Base-by-base conservation (phyloP, 2,113 vertebrate genomes). In the Hemiprocne comata region DNA sequence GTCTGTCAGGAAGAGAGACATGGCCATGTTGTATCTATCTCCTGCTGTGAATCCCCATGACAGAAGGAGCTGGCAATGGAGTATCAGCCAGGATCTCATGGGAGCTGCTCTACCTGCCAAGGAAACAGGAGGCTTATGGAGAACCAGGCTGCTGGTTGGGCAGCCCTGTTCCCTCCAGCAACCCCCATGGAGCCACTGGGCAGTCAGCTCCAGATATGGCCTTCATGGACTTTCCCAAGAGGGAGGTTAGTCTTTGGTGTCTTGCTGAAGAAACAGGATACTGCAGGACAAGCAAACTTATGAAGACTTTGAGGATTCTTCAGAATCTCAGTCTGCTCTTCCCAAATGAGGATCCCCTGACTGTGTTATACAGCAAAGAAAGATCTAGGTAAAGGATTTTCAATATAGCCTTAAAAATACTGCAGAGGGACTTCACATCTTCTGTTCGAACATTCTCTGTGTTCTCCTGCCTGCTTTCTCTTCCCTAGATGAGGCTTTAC, bases 1-100 rank as follows among this genome's bases (percentile, higher is more conserved):
- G 28, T 33, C 38, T 48, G 29, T 62, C 25, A 46, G 36, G 54
- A 73, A 11, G 44, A 57, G 58, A 6, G 50, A 79, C 0, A 0
- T 34, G 51, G 33, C 19, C 38, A 1, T 0, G 24, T 10, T 53
- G 17, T 24, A 4, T 13, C 36, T 34, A 6, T 23, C 25, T n/a
- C 55, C 55, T 31, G 23, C 1, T 24, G 62, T 14, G 50, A n/a
- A 26, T 25, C 74, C 61, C 33, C 28, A 53, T 40, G 51, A 26
- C 12, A 65, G 80, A 3, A 0, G 75, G 8, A 36, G 26, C 38
- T 79, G 53, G 36, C 42, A 42, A 19, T 2, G 25, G 33, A 29
- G 42, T 19, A 11, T 33, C 79, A 58, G 66, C 23, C 61, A 62
- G 61, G 34, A 55, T 17, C 50, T 17, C 29, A 3, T 0, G 8